Conservation (phyloP, 2,797 vertebrate genomes). For the Hirundo rustica region DNA sequence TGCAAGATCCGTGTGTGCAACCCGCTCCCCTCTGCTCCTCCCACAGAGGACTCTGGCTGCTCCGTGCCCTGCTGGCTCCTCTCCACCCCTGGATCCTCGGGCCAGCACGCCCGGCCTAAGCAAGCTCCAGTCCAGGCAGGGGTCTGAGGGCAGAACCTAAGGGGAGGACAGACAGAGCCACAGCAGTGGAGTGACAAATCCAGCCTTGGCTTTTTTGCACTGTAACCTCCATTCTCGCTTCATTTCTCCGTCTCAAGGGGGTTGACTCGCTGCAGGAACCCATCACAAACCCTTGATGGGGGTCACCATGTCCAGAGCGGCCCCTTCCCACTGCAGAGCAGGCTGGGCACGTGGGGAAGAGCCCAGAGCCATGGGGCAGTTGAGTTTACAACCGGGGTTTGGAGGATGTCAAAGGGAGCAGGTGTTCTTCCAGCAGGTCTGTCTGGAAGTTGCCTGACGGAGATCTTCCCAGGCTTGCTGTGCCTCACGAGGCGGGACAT, state of each 20-base stretch:
- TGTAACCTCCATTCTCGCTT: neutral
- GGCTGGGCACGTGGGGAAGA: neutral
- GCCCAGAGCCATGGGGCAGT: neutral
- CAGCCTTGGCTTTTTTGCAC: neutral
- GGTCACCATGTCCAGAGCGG: neutral
- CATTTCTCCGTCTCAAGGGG: neutral
- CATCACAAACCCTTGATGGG: neutral
- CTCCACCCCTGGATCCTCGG: accelerated
- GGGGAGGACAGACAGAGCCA: neutral
- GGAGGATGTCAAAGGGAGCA: neutral
- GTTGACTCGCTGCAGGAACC: neutral
- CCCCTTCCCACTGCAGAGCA: neutral
- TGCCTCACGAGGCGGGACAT: neutral
- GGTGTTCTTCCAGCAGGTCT: neutral
- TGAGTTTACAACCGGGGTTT: neutral
- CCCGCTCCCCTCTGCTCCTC: neutral
- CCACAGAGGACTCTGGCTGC: neutral
- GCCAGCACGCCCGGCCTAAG: neutral
- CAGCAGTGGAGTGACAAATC: neutral
- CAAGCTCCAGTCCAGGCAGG: neutral
- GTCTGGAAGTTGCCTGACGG: accelerated
- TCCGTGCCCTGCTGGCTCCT: neutral
- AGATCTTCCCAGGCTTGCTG: neutral
- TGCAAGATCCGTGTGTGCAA: neutral
- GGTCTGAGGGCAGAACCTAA: neutral